These are phyloP conservation scores for Eptatretus atami DNA, from an alignment of 2,797 vertebrate genomes.

Conservation along the genomic window DNA sequence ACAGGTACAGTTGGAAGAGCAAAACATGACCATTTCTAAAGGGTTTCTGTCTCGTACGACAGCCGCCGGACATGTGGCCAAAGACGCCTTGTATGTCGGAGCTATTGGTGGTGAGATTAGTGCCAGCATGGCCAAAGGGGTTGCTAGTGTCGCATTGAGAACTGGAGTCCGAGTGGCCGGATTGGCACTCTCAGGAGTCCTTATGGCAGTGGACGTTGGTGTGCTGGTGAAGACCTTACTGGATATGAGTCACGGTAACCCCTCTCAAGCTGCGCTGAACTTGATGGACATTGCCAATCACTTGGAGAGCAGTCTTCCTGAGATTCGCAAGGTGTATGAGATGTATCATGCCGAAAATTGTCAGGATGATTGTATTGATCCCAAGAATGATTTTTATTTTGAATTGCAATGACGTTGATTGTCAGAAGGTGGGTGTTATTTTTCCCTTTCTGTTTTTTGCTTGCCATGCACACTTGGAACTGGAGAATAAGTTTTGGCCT, in stretches of 20 bases:
- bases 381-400: too few species aligned
- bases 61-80: conserved; percentile 1
- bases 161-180: neutral
- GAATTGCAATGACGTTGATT: too few species aligned
- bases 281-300: neutral
- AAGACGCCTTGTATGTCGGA: neutral
- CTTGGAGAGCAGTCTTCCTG: too few species aligned
- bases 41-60: neutral
- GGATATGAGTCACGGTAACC: neutral
- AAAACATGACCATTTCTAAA: too few species aligned
- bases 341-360: too few species aligned
- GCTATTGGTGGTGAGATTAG: neutral
- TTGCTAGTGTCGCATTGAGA: neutral
- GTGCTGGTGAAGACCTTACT: conserved; percentile 1
- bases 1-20: too few species aligned
- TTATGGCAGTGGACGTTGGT: conserved; percentile 1
- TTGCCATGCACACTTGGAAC: too few species aligned
- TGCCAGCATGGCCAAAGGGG: neutral
- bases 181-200: neutral
- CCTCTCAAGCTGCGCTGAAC: neutral
- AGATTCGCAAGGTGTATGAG: too few species aligned
- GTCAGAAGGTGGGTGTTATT: too few species aligned
- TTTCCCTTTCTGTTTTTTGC: too few species aligned
- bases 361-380: too few species aligned
- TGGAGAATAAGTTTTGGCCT: too few species aligned